Conservation (phyloP, 2,888 invertebrate genomes). For the Mechanitis messenoides region DNA sequence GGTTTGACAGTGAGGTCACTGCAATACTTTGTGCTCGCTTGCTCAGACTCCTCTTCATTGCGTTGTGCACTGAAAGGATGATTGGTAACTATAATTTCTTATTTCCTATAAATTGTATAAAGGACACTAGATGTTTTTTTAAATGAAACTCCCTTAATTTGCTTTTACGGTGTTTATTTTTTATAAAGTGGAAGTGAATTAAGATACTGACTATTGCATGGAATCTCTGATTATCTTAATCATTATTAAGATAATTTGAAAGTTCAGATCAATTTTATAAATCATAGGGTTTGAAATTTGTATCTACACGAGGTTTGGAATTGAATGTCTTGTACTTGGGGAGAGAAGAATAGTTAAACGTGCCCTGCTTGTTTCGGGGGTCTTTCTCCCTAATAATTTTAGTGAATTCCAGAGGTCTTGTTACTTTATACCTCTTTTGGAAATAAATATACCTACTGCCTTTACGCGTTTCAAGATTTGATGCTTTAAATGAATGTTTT, state of each 20-base stretch:
- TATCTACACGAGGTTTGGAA: slow-evolving; percentile 31
- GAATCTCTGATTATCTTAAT: no score
- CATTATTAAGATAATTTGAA: no score
- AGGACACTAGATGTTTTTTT: not conserved
- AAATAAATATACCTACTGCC: slow-evolving; percentile 11
- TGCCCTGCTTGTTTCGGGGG: slow-evolving; percentile 20
- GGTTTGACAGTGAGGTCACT: slow-evolving; percentile 28
- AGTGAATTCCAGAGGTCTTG: slow-evolving; percentile 2
- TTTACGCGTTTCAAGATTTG: not conserved
- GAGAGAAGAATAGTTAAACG: slow-evolving; percentile 19
- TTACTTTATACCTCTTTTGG: slow-evolving; percentile 27
- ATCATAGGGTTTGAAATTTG: slow-evolving; percentile 29
- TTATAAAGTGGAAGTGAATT: not conserved
- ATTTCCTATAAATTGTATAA: slow-evolving; percentile 29
- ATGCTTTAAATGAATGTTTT: not conserved
- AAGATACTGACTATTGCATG: not conserved
- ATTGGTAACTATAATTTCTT: slow-evolving; percentile 43
- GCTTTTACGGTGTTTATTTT: slow-evolving; percentile 34
- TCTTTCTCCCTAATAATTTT: slow-evolving; percentile 12
- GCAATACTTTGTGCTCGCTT: slow-evolving; percentile 35
- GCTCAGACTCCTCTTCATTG: slow-evolving; percentile 43
- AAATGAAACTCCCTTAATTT: not conserved
- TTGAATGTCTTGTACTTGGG: slow-evolving; percentile 39
- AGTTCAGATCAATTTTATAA: slow-evolving; percentile 3
- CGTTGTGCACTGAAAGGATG: slow-evolving; percentile 58